phyloP scores from a whole-genome alignment of 2,113 vertebrate genomes.

The Catharus fuscescens region DNA sequence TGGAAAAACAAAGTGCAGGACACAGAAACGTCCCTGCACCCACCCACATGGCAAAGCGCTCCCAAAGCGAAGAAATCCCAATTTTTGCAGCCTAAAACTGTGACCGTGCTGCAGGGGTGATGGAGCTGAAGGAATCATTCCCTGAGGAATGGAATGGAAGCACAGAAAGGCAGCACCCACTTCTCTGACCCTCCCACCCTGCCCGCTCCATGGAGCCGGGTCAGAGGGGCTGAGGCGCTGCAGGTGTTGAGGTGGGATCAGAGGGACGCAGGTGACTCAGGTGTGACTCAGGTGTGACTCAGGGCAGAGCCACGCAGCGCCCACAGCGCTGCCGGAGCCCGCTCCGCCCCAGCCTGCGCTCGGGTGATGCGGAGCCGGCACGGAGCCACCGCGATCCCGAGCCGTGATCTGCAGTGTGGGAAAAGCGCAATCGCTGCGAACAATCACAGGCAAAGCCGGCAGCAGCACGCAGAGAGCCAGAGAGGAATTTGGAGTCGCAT shows the following conservation, averaged over 20 bases:
- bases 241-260: not conserved
- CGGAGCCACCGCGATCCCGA: conserved; percentile 37
- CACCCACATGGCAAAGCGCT: not conserved
- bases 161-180: not conserved
- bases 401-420: conserved; percentile 58
- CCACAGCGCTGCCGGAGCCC: not conserved
- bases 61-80: not conserved
- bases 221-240: not conserved
- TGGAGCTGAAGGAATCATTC: accelerated
- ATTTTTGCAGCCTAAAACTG: accelerated
- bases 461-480: conserved; percentile 54
- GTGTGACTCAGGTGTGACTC: not conserved
- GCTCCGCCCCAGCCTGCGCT: not conserved
- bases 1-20: not conserved
- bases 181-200: not conserved
- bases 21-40: not conserved
- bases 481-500: conserved; percentile 48
- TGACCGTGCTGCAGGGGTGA: accelerated
- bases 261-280: not conserved
- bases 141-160: not conserved
- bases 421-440: conserved; percentile 60
- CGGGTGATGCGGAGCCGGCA: conserved; percentile 18
- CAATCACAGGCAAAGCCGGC: conserved; percentile 57
- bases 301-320: conserved; percentile 7
- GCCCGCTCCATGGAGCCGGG: accelerated